Conservation (phyloP, 2,113 vertebrate genomes). For the Xenus cinereus region DNA sequence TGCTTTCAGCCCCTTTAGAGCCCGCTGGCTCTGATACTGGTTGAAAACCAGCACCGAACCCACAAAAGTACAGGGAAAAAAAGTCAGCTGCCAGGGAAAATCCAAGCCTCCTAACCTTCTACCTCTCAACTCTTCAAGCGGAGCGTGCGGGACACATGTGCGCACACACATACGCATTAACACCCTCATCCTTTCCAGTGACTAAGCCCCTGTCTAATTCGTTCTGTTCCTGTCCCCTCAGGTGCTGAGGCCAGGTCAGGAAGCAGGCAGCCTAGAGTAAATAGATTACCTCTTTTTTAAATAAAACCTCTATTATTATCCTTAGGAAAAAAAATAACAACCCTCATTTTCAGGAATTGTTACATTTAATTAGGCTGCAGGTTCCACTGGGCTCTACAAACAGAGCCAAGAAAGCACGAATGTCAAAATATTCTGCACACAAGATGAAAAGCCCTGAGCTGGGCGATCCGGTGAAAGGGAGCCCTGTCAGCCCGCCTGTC, state of each 20-base stretch:
- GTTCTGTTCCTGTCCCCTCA: slow-evolving; percentile 69
- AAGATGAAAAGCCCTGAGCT: slow-evolving; percentile 33
- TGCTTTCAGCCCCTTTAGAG: background rate
- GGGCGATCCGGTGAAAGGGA: background rate
- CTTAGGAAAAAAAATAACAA: slow-evolving; percentile 55
- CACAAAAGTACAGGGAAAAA: background rate
- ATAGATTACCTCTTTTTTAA: slow-evolving; percentile 67
- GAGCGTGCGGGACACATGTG: background rate
- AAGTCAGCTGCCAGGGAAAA: slow-evolving; percentile 28
- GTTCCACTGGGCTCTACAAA: slow-evolving; percentile 64
- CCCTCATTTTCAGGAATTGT: slow-evolving; percentile 70
- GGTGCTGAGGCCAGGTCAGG: slow-evolving; percentile 71
- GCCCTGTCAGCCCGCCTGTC: slow-evolving; percentile 63
- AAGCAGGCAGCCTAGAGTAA: slow-evolving; percentile 70
- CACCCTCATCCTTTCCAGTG: slow-evolving; percentile 60
- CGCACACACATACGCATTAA: background rate
- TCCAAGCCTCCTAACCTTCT: slow-evolving; percentile 20
- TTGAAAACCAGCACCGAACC: background rate
- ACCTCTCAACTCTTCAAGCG: background rate
- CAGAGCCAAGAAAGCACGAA: slow-evolving; percentile 50
- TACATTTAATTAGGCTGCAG: slow-evolving; percentile 66
- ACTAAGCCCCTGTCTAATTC: slow-evolving; percentile 43
- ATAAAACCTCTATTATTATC: slow-evolving; percentile 70
- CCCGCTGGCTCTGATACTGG: accelerated
- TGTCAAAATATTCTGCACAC: slow-evolving; percentile 66